Base-by-base conservation (phyloP, 2,888 invertebrate species). In the Xanthostigma xanthostigma region DNA sequence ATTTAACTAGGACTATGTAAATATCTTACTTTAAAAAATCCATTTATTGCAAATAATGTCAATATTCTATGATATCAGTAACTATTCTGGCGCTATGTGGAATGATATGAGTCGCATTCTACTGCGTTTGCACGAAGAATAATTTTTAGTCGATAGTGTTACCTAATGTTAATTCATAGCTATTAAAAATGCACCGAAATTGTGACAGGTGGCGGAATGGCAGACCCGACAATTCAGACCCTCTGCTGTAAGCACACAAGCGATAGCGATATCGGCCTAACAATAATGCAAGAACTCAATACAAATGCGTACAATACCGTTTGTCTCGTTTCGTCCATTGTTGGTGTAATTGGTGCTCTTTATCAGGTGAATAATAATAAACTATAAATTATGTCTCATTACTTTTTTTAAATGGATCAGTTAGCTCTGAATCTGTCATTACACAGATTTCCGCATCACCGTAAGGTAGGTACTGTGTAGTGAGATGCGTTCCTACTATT, bases 201-300 rank as follows among this genome's bases (percentile, higher is more conserved):
- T 12, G 13, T 42, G 10, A 44, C n/a, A 39, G 13, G 45, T 46
- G 11, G 41, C 12, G 58, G 50, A 52, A 84, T 84, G 87, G 84
- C 86, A 36, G 87, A 87, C 66, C 87, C 88, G 47, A 85, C 86
- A 39, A 83, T 87, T 58, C 87, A 88, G 71, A 86, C 85, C 11
- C 84, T 86, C 64, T 88, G 88, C 61, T 81, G 83, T 60, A 79
- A 79, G 56, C 74, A 75, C 46, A 76, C 74, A 12, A 78, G 78
- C 59, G 73, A 72, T 50, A 74, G 76, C 52, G 78, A 81, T 58
- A 72, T 79, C 60, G 76, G 81, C 27, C 68, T 80, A 9, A 70
- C 71, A 59, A 74, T 83, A 50, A 80, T 84, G 76, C 68, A 74
- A 53, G 80, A 82, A 65, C 85, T 87, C 60, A 79, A 86, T 62